Base-by-base conservation (phyloP, 1,140 invertebrate species). In the Drosophila sucinea region DNA sequence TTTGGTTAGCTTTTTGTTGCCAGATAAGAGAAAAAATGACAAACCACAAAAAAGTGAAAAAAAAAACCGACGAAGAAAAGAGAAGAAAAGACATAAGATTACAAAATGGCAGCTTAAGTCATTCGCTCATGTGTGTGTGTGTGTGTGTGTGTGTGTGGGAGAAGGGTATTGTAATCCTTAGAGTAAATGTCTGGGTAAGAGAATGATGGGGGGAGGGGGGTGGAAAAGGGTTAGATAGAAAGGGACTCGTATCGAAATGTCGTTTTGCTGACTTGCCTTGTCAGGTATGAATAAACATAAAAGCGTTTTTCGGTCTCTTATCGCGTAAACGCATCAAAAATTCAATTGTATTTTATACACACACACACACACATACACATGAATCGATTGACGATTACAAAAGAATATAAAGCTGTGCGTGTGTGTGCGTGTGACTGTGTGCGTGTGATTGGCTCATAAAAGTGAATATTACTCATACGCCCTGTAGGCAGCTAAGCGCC, bases 261-360 rank as follows among this genome's bases (percentile, higher is more conserved):
- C 44, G 44, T 51, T 51, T 56, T 56, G 70, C 65, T 35, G 33
- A 41, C 47, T 66, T 58, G 44, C 44, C 44, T 51, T 61, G 38
- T 29, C 67, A 63, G 79, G 85, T 87, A 86, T 85, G 82, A 78
- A 85, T 85, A 85, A 85, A 78, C 83, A 86, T 87, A 82, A 86
- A 87, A 79, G 76, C 72, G 62, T 71, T 86, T 80, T 66, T 55
- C 27, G 56, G 33, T 69, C 70, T 70, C 80, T 86, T 87, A 86
- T 86, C 82, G 76, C 76, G 69, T 69, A 65, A 76, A 77, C 73
- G 83, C 79, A 86, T 86, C 82, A 69, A 67, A 64, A 87, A 86
- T 77, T 82, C 83, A 87, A 87, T 87, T 86, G 83, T 87, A 82
- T 82, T 86, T 87, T 76, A 58, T 68, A 69, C 62, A 57, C 47